These are phyloP conservation scores for Epicauta chinensis DNA, from an alignment of 1,140 invertebrate genomes.

Conservation along the genomic window DNA sequence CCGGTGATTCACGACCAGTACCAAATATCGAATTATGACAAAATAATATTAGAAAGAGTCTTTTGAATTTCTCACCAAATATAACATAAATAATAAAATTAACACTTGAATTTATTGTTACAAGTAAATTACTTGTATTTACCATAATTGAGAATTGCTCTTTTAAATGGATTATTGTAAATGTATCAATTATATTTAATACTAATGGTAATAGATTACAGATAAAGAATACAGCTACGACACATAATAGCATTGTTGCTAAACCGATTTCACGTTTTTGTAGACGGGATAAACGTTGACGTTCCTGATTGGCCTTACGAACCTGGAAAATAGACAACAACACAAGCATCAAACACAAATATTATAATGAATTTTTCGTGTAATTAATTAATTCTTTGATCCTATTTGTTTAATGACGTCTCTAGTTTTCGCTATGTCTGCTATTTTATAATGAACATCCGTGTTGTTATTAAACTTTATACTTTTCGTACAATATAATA, in stretches of 20 bases:
- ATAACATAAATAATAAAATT: conserved; percentile 97
- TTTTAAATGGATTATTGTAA: conserved; percentile 50
- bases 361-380: not conserved
- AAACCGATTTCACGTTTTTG: conserved; percentile 83
- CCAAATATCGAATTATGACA: conserved; percentile 57
- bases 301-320: conserved; percentile 72
- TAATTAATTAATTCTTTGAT: not conserved
- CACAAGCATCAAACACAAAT: not conserved
- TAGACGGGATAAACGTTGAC: conserved; percentile 69
- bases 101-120: conserved; percentile 93
- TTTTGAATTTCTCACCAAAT: conserved; percentile 93
- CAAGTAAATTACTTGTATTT: conserved; percentile 83
- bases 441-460: not conserved
- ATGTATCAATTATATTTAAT: conserved; percentile 80
- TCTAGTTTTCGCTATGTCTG: not conserved
- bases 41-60: conserved; percentile 81
- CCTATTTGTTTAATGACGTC: not conserved
- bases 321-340: conserved; percentile 52
- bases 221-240: conserved; percentile 91
- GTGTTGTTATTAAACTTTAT: too few species aligned
- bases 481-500: too few species aligned
- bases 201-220: conserved; percentile 88
- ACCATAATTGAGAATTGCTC: conserved; percentile 65
- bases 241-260: conserved; percentile 88
- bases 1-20: conserved; percentile 58